Evolutionary conservation across 2,888 invertebrate genomes (phyloP), one percentile per base, ranked within the genome.

Genomic region (Leptothorax acervorum): DNA sequence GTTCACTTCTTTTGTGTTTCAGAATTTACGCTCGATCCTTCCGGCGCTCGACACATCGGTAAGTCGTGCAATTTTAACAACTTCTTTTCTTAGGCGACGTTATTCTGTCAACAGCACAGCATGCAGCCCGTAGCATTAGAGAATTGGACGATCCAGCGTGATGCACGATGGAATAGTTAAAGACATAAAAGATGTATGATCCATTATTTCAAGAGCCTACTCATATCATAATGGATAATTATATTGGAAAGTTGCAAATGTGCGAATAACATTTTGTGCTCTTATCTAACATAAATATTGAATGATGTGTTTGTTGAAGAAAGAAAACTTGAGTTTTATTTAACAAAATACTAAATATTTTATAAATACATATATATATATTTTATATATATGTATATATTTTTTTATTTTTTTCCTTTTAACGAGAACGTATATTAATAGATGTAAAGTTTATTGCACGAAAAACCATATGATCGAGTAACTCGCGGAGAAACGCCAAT

Each of bases 1-100:
- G 70, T 55, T 81, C 55, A 60, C 31, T 65, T 23, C 63, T 75
- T 86, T 83, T 83, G 71, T 86, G 83, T 86, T 86, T 79, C 85
- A 85, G 85, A 75, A 83, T 78, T 70, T 70, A 51, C 55, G 62
- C 66, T 11, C 75, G 57, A 82, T 75, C 65, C 31, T 62, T 51
- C 81, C 48, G 57, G 23, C 63, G 42, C 71, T 55, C 62, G 60
- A 53, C 75, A 28, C 65, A 85, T 84, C 65, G 85, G 85, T 84
- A 57, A 79, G 85, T 85, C 62, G 18, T 75, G 63, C 78, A 74
- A 82, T 78, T 82, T 82, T 65, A 70, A 79, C 79, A 51, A 79
- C 71, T 60, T 70, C 42, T 57, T 60, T 60, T 23, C 39, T 48
- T 45, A 31, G 48, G n/a, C 31, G 31, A 35, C 23, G 35, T 48